These are phyloP conservation scores for Hypomesus transpacificus DNA, from an alignment of 2,113 vertebrate genomes.

Conservation along the genomic window DNA sequence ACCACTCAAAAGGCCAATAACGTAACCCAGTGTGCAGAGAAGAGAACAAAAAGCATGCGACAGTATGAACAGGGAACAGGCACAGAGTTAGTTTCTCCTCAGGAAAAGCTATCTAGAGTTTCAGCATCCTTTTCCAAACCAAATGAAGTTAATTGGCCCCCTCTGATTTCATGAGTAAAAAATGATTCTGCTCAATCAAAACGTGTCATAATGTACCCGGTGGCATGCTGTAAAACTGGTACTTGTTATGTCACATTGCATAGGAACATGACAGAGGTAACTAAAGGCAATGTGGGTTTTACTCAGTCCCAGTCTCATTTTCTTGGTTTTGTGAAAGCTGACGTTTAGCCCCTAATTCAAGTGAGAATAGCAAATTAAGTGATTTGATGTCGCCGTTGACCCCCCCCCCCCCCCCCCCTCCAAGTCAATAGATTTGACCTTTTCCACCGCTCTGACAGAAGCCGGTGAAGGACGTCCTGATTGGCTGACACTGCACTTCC, in stretches of 20 bases:
- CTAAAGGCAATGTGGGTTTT: too few relatives aligned
- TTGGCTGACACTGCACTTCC: slow-evolving; percentile 74
- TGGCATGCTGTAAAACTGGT: neutral
- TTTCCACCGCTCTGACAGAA: slow-evolving; percentile 43
- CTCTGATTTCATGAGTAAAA: neutral
- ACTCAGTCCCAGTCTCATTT: neutral
- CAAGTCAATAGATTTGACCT: slow-evolving; percentile 68
- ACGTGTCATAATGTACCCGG: neutral
- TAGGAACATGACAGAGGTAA: too few relatives aligned
- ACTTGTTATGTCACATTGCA: neutral
- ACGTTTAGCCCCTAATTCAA: slow-evolving; percentile 26
- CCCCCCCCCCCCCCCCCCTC: neutral
- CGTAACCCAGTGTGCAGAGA: slow-evolving; percentile 8
- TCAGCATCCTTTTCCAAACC: neutral
- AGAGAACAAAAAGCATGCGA: neutral
- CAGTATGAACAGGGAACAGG: too few relatives aligned
- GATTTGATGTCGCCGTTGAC: slow-evolving; percentile 23
- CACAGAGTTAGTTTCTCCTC: too few relatives aligned
- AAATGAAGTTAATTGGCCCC: neutral
- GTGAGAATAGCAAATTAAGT: slow-evolving; percentile 55
- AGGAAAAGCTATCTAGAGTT: neutral
- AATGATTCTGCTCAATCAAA: neutral
- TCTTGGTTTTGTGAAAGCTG: neutral
- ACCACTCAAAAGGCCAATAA: slow-evolving; percentile 27
- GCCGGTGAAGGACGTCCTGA: slow-evolving; percentile 60